These are phyloP conservation scores for Vireo altiloquus DNA, from an alignment of 2,113 vertebrate genomes.

Conservation along the genomic window DNA sequence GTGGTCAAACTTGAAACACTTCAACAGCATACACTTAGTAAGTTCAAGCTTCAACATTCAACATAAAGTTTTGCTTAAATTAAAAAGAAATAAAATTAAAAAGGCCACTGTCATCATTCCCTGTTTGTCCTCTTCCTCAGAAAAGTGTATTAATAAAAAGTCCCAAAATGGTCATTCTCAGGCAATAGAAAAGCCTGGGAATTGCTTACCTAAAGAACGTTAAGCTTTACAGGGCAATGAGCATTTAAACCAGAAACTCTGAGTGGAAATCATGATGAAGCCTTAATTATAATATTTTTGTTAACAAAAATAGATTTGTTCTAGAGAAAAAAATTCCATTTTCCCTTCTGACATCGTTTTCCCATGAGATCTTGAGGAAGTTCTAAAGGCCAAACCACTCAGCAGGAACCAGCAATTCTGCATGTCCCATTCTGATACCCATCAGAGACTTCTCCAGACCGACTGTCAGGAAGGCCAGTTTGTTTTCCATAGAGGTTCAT, in stretches of 20 bases:
- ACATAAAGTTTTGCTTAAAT: neutral
- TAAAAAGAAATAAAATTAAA: neutral
- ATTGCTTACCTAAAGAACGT: constrained; percentile 27
- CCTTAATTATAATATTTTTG: constrained; percentile 37
- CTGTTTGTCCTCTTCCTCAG: neutral
- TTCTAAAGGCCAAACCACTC: constrained; percentile 42
- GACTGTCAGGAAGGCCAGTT: neutral
- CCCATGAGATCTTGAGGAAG: constrained; percentile 25
- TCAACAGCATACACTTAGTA: neutral
- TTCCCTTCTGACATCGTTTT: constrained; percentile 19
- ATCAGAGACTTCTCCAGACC: neutral
- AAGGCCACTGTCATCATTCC: neutral
- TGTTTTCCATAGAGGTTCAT: neutral
- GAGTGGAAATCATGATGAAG: constrained; percentile 53
- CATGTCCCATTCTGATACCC: neutral
- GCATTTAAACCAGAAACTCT: constrained; percentile 3
- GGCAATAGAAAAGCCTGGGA: constrained; percentile 30
- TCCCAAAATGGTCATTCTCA: neutral
- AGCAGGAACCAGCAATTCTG: neutral
- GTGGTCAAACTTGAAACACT: neutral
- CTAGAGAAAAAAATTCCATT: constrained; percentile 27
- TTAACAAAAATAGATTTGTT: constrained; percentile 56
- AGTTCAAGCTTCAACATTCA: neutral
- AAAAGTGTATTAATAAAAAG: neutral
- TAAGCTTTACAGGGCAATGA: neutral